Conservation (phyloP, 2,888 invertebrate genomes). For the Tholera decimalis region DNA sequence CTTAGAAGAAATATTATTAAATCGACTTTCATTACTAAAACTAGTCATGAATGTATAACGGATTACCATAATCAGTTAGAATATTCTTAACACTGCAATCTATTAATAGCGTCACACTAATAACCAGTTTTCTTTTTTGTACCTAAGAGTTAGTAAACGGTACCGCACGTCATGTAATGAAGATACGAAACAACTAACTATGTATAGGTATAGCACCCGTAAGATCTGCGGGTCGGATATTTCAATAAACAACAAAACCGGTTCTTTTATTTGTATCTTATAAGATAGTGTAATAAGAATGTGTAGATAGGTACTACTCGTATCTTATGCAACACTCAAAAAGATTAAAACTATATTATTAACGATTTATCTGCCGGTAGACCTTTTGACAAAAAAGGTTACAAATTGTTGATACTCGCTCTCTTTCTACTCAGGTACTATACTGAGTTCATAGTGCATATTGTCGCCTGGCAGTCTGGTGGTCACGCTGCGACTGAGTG, state of each 20-base stretch:
- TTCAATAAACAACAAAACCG: conserved; percentile 21
- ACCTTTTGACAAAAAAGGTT: not conserved
- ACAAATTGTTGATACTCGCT: not conserved
- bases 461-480: conserved; percentile 27
- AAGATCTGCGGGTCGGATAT: conserved; percentile 42
- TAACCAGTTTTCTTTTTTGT: conserved; percentile 12
- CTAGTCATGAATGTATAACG: not conserved
- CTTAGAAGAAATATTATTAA: not conserved
- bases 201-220: conserved; percentile 35
- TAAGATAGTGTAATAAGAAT: no score
- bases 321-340: not conserved
- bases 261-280: no score
- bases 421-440: not conserved
- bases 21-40: not conserved
- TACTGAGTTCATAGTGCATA: not conserved
- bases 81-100: conserved; percentile 3
- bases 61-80: not conserved
- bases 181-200: conserved; percentile 25
- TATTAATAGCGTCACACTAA: conserved; percentile 20
- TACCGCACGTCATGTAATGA: conserved; percentile 9
- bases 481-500: conserved; percentile 38
- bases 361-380: not conserved
- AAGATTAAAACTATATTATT: not conserved
- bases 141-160: conserved; percentile 9
- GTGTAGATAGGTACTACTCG: no score